Percentiles rank a stretch among this genome's conserved stretches.
phyloP scores from a whole-genome alignment of 2,797 vertebrate genomes.

The Sitta carolinensis region DNA sequence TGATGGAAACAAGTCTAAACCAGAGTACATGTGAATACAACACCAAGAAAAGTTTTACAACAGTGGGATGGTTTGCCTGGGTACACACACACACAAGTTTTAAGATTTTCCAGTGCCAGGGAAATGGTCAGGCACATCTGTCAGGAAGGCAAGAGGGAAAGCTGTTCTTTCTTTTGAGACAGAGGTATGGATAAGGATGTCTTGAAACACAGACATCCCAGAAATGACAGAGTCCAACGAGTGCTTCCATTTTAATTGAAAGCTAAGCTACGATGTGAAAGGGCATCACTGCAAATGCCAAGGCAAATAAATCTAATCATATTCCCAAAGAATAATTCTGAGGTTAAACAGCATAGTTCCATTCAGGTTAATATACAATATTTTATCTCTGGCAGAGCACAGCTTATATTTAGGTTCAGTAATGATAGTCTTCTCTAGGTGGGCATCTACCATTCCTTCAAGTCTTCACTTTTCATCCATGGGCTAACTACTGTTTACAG shows the following conservation, averaged over 20 bases:
- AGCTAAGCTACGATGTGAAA: neutral
- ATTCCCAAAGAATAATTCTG: neutral
- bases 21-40: neutral
- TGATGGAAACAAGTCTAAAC: neutral
- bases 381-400: neutral
- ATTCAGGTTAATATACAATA: neutral
- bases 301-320: neutral
- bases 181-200: neutral
- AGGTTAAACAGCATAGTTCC: neutral
- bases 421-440: neutral
- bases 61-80: neutral
- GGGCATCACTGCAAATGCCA: neutral
- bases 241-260: neutral
- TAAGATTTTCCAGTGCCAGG: neutral
- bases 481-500: neutral
- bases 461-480: neutral
- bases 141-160: neutral
- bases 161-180: neutral
- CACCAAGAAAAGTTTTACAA: neutral
- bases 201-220: neutral
- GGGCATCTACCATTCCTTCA: neutral
- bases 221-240: neutral
- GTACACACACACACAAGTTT: neutral
- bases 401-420: neutral
- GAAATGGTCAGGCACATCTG: neutral